These are phyloP conservation scores for Intellagama lesueurii DNA, from an alignment of 2,797 vertebrate genomes.

Conservation along the genomic window DNA sequence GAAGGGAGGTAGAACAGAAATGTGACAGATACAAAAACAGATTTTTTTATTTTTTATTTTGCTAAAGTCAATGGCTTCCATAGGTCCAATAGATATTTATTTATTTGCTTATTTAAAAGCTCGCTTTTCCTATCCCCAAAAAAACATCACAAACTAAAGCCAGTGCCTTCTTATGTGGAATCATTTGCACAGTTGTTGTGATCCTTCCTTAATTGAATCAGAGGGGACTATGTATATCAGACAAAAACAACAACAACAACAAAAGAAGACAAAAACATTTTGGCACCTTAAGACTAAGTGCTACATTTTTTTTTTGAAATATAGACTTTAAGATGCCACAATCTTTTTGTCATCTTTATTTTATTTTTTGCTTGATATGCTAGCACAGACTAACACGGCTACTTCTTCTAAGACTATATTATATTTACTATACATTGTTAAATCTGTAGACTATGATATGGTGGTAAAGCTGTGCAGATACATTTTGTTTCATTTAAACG, in stretches of 20 bases:
- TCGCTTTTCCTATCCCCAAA: background rate
- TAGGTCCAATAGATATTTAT: background rate
- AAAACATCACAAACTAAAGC: background rate
- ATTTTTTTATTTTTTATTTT: background rate
- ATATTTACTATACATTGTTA: background rate
- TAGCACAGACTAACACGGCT: no score
- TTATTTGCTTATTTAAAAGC: no score
- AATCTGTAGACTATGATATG: background rate
- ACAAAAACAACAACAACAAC: no score
- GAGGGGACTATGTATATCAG: rapidly evolving
- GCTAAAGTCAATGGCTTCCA: background rate
- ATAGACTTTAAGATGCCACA: no score
- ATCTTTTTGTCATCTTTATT: background rate
- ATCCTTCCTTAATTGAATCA: background rate
- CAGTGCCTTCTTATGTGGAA: background rate
- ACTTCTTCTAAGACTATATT: no score
- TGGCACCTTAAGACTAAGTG: no score
- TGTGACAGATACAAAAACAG: background rate
- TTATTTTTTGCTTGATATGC: background rate
- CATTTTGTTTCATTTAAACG: rapidly evolving
- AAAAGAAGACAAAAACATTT: no score
- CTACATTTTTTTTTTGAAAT: no score
- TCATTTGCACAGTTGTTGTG: background rate
- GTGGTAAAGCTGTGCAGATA: rapidly evolving
- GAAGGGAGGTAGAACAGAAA: background rate